Conservation (phyloP, 2,797 vertebrate species). For the Diglossa cyanea region DNA sequence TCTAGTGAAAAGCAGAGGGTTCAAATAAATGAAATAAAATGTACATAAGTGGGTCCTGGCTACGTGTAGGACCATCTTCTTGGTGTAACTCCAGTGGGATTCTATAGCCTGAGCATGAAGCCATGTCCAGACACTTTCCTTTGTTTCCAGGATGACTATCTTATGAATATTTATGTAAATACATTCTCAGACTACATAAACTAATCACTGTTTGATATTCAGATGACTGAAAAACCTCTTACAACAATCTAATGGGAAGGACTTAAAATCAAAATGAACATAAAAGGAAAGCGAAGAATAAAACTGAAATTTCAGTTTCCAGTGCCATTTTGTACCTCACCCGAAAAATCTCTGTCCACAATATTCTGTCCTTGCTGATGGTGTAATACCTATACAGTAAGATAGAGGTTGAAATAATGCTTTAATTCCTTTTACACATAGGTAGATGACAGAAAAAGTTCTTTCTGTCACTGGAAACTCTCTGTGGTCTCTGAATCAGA, state of each 20-base stretch:
- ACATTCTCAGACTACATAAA: neutral
- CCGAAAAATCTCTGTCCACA: neutral
- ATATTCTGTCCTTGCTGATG: neutral
- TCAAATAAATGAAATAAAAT: neutral
- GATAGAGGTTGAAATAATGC: neutral
- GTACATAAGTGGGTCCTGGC: neutral
- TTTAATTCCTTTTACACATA: neutral
- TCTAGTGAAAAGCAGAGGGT: neutral
- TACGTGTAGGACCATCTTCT: neutral
- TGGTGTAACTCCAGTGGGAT: neutral
- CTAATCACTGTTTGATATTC: neutral
- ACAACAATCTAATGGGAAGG: neutral
- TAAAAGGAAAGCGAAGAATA: neutral
- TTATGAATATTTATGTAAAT: neutral
- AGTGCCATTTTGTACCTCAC: neutral
- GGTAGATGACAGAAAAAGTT: neutral
- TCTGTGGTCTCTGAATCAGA: neutral
- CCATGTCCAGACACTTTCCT: neutral
- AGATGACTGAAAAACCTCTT: neutral
- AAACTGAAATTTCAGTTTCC: neutral
- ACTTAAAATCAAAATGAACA: neutral
- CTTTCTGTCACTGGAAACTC: neutral
- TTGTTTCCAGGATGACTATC: neutral
- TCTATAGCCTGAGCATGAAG: neutral
- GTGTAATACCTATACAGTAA: neutral